These are phyloP conservation scores for Eurosta solidaginis DNA, from an alignment of 1,140 invertebrate genomes.

Conservation along the genomic window DNA sequence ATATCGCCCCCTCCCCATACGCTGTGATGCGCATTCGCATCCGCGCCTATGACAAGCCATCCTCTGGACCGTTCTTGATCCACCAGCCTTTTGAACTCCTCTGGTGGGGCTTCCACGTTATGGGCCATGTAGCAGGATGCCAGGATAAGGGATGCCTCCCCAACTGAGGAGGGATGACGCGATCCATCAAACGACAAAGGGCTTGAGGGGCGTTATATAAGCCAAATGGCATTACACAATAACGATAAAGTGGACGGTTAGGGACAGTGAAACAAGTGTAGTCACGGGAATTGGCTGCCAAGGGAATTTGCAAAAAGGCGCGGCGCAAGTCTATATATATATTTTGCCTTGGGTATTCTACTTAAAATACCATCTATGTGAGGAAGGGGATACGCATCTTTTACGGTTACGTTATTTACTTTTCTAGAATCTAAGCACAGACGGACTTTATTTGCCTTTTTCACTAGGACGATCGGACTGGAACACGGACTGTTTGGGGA, in stretches of 20 bases:
- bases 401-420: too few species aligned
- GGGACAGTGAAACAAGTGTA: constrained; percentile 57
- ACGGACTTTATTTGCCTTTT: constrained; percentile 44
- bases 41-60: too few species aligned
- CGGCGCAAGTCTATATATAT: constrained; percentile 44
- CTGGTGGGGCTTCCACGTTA: too few species aligned
- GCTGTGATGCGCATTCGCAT: too few species aligned
- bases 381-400: too few species aligned
- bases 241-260: constrained; percentile 31
- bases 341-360: constrained; percentile 44
- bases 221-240: constrained; percentile 19
- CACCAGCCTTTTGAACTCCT: too few species aligned
- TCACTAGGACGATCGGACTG: neutral
- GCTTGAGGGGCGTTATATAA: neutral
- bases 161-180: too few species aligned
- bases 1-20: too few species aligned
- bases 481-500: constrained; percentile 34
- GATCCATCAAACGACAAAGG: neutral
- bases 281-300: constrained; percentile 33
- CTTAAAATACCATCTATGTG: constrained; percentile 42
- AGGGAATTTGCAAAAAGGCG: constrained; percentile 46
- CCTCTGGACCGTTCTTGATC: too few species aligned
- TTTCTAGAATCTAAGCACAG: too few species aligned
- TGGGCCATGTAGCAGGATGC: too few species aligned
- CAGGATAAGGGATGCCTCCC: too few species aligned